Percentiles rank a stretch among this genome's conserved stretches.
Evolutionary conservation across 2,888 invertebrate genomes (phyloP).

Genomic region (Chymomyza procnemis): DNA sequence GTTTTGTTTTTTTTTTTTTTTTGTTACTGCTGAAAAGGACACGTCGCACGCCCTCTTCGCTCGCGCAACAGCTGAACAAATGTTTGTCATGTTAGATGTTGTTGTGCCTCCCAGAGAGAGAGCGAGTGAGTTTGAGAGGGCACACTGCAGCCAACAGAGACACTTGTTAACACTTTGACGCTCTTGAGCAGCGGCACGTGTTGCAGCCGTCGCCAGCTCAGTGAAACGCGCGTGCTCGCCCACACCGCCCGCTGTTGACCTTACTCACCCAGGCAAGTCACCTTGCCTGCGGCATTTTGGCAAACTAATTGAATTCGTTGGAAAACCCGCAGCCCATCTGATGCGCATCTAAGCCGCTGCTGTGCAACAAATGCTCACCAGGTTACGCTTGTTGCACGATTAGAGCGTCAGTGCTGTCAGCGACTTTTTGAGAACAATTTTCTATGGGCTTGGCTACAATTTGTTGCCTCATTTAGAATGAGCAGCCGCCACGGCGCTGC

Average conservation of each 20-base stretch:
- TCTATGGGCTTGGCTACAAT: constrained; percentile 67
- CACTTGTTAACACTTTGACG: constrained; percentile 76
- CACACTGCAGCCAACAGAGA: constrained; percentile 17
- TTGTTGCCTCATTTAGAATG: constrained; percentile 58
- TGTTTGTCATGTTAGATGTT: background rate
- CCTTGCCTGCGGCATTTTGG: background rate
- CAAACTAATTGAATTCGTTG: constrained; percentile 35
- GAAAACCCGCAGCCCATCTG: constrained; percentile 45
- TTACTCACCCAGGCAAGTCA: background rate
- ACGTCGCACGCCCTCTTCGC: background rate
- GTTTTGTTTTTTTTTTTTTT: background rate
- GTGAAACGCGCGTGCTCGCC: background rate
- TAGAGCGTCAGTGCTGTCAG: constrained; percentile 37
- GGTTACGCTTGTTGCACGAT: constrained; percentile 28
- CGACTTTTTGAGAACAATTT: constrained; percentile 45
- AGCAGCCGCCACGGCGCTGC: constrained; percentile 41
- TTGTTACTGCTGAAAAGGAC: background rate
- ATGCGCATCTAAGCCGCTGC: constrained; percentile 47
- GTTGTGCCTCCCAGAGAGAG: background rate
- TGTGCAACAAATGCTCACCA: constrained; percentile 16
- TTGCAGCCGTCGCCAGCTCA: background rate
- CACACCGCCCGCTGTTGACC: background rate
- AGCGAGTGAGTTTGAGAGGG: background rate
- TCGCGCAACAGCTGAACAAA: background rate
- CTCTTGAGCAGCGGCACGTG: constrained; percentile 40